Percentiles rank a stretch among this genome's conserved stretches.
These are phyloP conservation scores for Tachuris rubrigastra DNA, from an alignment of 2,113 vertebrate species.

Conservation along the genomic window DNA sequence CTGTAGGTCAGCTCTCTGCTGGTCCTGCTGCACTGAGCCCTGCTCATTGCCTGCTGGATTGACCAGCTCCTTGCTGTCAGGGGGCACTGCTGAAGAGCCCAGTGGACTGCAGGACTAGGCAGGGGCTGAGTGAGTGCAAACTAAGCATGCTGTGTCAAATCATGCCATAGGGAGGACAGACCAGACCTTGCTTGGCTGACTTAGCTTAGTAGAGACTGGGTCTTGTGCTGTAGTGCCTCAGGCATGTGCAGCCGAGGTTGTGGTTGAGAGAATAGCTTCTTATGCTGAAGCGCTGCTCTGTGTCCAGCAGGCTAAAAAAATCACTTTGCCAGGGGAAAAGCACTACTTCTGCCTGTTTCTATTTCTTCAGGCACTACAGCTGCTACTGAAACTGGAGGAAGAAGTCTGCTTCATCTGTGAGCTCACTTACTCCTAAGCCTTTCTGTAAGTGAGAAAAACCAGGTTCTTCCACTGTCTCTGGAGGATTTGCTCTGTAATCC, in stretches of 20 bases:
- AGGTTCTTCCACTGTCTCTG: neutral
- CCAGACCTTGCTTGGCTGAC: neutral
- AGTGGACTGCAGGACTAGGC: neutral
- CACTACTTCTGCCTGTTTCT: neutral
- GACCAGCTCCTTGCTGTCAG: neutral
- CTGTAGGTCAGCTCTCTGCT: neutral
- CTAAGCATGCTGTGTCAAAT: neutral
- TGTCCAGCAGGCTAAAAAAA: neutral
- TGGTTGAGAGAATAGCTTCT: neutral
- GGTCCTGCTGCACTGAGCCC: neutral
- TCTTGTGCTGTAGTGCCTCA: neutral
- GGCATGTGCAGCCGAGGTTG: neutral
- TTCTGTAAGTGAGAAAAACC: neutral
- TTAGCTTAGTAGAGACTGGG: neutral
- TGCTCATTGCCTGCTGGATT: neutral
- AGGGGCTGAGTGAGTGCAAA: neutral
- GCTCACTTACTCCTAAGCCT: neutral
- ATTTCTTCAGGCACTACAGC: neutral
- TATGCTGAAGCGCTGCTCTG: neutral
- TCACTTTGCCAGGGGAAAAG: neutral
- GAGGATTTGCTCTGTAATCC: neutral
- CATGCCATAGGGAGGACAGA: fast-evolving
- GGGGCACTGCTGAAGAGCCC: neutral
- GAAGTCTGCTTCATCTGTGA: neutral
- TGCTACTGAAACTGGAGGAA: neutral